Conservation (phyloP, 2,888 invertebrate species). For the Dugesia japonica region DNA sequence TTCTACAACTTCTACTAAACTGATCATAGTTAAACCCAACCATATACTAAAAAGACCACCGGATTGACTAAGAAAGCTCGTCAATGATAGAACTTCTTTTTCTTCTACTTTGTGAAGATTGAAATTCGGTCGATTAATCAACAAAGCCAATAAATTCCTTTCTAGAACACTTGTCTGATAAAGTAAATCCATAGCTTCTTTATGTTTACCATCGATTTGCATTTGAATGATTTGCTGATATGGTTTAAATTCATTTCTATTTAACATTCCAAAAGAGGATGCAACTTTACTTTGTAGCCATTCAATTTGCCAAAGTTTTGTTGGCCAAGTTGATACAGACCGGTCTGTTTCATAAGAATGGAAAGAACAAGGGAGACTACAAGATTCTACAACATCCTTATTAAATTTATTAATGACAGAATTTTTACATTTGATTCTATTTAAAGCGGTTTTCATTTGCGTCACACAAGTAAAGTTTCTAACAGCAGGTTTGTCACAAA, state of each 20-base stretch:
- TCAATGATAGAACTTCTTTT: constrained; percentile 34
- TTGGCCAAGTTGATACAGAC: constrained; percentile 33
- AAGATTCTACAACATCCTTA: constrained; percentile 33
- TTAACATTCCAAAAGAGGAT: not conserved
- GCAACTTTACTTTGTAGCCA: constrained; percentile 27
- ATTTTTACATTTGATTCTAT: constrained; percentile 23
- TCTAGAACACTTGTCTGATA: constrained; percentile 31
- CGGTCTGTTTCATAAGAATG: constrained; percentile 31
- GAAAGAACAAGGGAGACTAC: constrained; percentile 33
- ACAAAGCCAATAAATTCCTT: constrained; percentile 29
- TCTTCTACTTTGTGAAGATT: constrained; percentile 34
- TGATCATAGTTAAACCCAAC: constrained; percentile 34
- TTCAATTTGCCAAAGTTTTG: constrained; percentile 33
- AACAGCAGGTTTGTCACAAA: not conserved
- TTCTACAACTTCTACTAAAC: constrained; percentile 34
- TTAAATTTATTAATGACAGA: constrained; percentile 25
- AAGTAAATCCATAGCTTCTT: constrained; percentile 22
- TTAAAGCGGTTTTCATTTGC: constrained; percentile 13
- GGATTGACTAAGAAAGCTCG: constrained; percentile 34
- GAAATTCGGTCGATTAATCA: constrained; percentile 34
- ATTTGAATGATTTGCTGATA: constrained; percentile 28
- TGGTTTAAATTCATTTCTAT: constrained; percentile 29
- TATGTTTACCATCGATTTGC: not conserved
- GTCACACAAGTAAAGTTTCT: not conserved
- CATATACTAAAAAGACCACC: constrained; percentile 34